A percentile compares a stretch with the other conserved stretches of the same genome.
Conservation (phyloP, 2,797 vertebrate genomes). For the Eurystomus glaucurus region DNA sequence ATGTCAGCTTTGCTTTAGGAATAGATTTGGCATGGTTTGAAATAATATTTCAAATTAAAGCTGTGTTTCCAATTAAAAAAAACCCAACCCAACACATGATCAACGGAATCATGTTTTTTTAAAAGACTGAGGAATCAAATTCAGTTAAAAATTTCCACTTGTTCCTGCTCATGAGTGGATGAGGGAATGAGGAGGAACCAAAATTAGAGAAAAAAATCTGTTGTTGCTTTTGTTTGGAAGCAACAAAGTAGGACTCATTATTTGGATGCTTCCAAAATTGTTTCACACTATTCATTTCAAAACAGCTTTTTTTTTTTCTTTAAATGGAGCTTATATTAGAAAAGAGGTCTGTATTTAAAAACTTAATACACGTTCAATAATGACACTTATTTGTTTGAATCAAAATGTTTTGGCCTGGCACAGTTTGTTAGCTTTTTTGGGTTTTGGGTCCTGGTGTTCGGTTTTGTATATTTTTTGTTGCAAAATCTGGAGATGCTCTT, state of each 20-base stretch:
- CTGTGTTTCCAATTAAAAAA: background rate
- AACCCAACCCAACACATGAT: background rate
- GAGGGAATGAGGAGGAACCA: background rate
- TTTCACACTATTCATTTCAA: background rate
- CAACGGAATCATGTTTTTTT: background rate
- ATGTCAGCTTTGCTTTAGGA: background rate
- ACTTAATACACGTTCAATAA: background rate
- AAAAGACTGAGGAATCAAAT: background rate
- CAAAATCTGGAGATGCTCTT: background rate
- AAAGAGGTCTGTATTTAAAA: background rate
- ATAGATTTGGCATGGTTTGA: background rate
- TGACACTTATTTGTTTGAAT: background rate
- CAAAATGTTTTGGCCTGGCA: background rate
- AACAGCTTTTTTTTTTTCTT: background rate
- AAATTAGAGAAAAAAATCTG: background rate
- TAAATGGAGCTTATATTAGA: background rate
- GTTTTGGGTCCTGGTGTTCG: accelerated
- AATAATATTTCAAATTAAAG: background rate
- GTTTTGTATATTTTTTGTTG: background rate
- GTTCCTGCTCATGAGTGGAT: background rate
- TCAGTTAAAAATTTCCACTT: background rate
- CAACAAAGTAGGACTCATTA: background rate
- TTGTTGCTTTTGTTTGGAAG: background rate
- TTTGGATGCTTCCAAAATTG: background rate
- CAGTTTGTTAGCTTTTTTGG: background rate